A percentile compares a stretch with the other conserved stretches of the same genome.
Evolutionary conservation across 2,797 vertebrate species (phyloP).

Genomic region (Acipenser transmontanus): DNA sequence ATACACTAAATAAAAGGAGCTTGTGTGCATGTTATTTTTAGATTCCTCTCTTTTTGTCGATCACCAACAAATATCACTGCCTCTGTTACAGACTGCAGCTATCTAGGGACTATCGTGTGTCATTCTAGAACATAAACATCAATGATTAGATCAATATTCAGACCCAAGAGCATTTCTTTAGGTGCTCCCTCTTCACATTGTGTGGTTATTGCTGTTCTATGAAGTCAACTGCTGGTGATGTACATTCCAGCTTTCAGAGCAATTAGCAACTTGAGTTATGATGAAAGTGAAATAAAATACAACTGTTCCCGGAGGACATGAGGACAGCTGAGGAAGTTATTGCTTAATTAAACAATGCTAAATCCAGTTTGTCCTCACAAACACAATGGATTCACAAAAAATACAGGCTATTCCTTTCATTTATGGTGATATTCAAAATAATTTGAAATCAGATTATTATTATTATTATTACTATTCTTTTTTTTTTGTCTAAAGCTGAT

Average conservation of each 20-base stretch:
- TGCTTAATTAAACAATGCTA: slow-evolving; percentile 12
- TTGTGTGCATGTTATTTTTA: no score
- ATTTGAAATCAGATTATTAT: neutral
- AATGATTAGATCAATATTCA: neutral
- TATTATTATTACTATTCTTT: no score
- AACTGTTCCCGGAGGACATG: slow-evolving; percentile 26
- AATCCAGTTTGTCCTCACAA: slow-evolving; percentile 4
- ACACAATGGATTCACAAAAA: slow-evolving; percentile 17
- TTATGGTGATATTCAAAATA: neutral
- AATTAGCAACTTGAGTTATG: slow-evolving; percentile 13
- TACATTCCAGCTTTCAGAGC: slow-evolving; percentile 22
- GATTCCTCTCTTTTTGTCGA: no score
- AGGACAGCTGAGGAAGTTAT: slow-evolving; percentile 6
- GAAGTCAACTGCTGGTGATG: neutral
- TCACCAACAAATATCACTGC: no score
- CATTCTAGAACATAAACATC: neutral
- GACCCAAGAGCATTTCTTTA: neutral
- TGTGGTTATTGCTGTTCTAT: slow-evolving; percentile 1
- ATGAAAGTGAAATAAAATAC: slow-evolving; percentile 20
- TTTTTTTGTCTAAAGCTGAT: no score
- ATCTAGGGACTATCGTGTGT: neutral
- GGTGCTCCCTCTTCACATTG: slow-evolving; percentile 7
- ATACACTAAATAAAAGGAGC: no score
- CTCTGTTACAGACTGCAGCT: no score
- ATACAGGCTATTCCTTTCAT: slow-evolving; percentile 7